These are phyloP conservation scores for Apteryx owenii DNA, from an alignment of 2,113 vertebrate genomes.

Conservation along the genomic window DNA sequence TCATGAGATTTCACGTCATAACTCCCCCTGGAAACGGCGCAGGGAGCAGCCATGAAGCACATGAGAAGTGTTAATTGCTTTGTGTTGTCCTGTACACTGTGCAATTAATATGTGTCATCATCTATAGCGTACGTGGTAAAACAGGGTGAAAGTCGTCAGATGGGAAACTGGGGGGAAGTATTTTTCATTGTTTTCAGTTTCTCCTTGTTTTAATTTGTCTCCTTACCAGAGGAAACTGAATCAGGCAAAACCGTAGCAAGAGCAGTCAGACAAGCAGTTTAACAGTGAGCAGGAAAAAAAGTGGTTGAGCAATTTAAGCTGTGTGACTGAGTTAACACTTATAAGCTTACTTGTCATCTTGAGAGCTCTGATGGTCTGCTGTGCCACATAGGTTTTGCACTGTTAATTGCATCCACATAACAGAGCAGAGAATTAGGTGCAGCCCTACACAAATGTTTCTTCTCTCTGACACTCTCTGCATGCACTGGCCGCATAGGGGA, in stretches of 20 bases:
- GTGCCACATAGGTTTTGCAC: neutral
- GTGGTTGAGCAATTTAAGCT: neutral
- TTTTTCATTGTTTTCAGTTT: neutral
- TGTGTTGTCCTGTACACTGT: neutral
- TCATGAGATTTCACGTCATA: slow-evolving; percentile 24
- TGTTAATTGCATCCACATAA: neutral
- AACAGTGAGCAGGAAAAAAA: neutral
- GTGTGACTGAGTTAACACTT: neutral
- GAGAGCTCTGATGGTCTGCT: neutral
- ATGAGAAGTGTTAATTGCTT: slow-evolving; percentile 33
- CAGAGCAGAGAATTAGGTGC: neutral
- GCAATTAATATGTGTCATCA: slow-evolving; percentile 28
- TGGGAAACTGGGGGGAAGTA: neutral
- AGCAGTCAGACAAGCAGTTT: neutral
- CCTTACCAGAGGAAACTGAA: neutral
- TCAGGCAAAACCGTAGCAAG: neutral
- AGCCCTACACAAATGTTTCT: neutral
- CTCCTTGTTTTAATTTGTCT: neutral
- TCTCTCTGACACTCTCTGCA: fast-evolving
- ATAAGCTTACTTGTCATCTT: neutral
- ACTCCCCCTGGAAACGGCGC: neutral
- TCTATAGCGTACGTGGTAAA: neutral
- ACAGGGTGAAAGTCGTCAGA: neutral
- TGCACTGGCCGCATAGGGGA: fast-evolving
- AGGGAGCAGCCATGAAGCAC: neutral